phyloP scores from a whole-genome alignment of 2,797 vertebrate species.

The Buceros bicornis region DNA sequence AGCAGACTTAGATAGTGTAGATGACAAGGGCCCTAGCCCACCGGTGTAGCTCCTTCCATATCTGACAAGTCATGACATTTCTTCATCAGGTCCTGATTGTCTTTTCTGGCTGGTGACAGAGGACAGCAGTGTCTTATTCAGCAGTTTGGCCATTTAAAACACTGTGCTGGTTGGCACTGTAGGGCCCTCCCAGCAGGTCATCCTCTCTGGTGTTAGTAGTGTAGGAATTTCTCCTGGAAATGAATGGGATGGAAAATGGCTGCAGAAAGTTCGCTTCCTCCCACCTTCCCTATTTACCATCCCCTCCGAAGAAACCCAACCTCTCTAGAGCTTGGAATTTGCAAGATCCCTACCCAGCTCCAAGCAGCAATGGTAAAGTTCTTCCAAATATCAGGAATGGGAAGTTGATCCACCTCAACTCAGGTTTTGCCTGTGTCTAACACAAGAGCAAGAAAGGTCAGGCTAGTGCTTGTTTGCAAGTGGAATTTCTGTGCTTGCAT shows the following conservation, averaged over 20 bases:
- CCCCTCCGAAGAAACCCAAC: not conserved
- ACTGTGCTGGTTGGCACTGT: not conserved
- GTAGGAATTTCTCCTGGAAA: not conserved
- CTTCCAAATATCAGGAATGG: not conserved
- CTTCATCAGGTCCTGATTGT: conserved; percentile 33
- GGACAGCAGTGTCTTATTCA: not conserved
- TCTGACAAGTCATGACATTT: not conserved
- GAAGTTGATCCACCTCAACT: not conserved
- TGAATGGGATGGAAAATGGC: not conserved
- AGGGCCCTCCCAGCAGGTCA: not conserved
- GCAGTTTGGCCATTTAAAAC: conserved; percentile 1
- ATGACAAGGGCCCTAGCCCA: not conserved
- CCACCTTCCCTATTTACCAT: not conserved
- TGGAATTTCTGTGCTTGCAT: not conserved
- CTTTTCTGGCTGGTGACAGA: conserved; percentile 29
- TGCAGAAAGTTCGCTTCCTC: not conserved
- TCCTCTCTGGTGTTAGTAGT: not conserved
- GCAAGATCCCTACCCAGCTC: not conserved
- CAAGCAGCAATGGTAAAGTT: not conserved
- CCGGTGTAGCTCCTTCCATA: not conserved
- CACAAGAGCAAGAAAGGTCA: not conserved
- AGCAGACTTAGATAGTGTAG: not conserved
- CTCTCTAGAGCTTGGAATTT: not conserved
- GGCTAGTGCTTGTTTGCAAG: not conserved
- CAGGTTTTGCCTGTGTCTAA: not conserved